These are phyloP conservation scores for Labeo catla DNA, from an alignment of 2,113 vertebrate genomes.

Conservation along the genomic window DNA sequence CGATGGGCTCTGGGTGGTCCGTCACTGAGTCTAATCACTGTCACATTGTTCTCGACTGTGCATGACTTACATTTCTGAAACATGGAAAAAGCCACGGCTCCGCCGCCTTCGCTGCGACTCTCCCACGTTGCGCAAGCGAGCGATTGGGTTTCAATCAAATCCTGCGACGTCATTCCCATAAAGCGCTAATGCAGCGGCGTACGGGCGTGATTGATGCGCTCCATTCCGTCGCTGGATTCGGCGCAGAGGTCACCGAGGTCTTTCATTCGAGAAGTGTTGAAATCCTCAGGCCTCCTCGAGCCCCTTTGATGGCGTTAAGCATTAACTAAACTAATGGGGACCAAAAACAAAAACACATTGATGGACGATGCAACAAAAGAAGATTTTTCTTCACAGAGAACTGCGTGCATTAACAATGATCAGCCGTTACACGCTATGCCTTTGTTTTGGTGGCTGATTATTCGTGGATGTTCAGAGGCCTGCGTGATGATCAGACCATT, in stretches of 20 bases:
- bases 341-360: slow-evolving; percentile 60
- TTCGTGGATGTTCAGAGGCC: slow-evolving; percentile 39
- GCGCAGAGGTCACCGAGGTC: neutral
- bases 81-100: neutral
- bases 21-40: slow-evolving; percentile 27
- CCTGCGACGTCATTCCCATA: neutral
- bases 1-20: slow-evolving; percentile 32
- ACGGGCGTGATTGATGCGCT: neutral
- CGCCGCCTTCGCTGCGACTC: neutral
- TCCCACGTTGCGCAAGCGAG: neutral
- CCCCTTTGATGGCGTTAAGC: slow-evolving; percentile 58
- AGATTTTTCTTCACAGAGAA: slow-evolving; percentile 50
- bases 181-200: neutral
- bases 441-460: slow-evolving; percentile 57
- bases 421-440: slow-evolving; percentile 45
- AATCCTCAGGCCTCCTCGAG: slow-evolving; percentile 26
- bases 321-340: slow-evolving; percentile 64
- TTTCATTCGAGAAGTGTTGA: slow-evolving; percentile 16
- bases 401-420: slow-evolving; percentile 62
- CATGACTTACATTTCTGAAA: slow-evolving; percentile 7
- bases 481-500: slow-evolving; percentile 37
- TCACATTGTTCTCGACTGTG: slow-evolving; percentile 12
- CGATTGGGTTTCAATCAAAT: neutral
- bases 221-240: neutral
- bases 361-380: slow-evolving; percentile 61